Conservation (phyloP, 2,888 invertebrate species). For the Cosmorhoe ocellata region DNA sequence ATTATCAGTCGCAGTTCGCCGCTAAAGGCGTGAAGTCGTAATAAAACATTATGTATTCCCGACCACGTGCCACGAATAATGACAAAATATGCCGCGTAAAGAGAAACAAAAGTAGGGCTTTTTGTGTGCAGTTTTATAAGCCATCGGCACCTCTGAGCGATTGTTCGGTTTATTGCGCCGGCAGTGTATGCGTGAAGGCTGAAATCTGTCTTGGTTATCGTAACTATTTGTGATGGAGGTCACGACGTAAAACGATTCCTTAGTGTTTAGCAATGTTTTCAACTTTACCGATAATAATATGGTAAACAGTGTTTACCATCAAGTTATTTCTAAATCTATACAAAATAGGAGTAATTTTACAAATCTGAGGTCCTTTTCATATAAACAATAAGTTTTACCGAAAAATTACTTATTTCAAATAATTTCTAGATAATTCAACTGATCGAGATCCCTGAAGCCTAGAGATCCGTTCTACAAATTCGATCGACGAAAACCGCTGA, state of each 20-base stretch:
- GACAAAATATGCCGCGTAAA: slow-evolving; percentile 66
- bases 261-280: background rate
- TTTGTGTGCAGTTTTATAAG: slow-evolving; percentile 66
- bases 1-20: slow-evolving; percentile 70
- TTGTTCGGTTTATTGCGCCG: slow-evolving; percentile 51
- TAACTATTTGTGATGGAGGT: slow-evolving; percentile 22
- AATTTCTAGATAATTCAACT: no score
- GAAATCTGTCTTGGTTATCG: slow-evolving; percentile 27
- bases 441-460: no score
- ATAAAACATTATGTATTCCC: slow-evolving; percentile 81
- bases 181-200: slow-evolving; percentile 37
- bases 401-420: no score
- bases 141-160: slow-evolving; percentile 65
- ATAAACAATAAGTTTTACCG: no score
- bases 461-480: no score
- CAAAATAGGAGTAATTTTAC: no score
- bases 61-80: slow-evolving; percentile 77
- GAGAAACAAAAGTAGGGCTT: slow-evolving; percentile 70
- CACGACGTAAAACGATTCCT: background rate
- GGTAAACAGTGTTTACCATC: no score
- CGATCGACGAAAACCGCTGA: no score
- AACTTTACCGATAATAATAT: background rate
- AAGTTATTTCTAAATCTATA: no score
- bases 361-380: no score
- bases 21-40: slow-evolving; percentile 77